These are phyloP conservation scores for Parauchenoglanis ngamensis DNA, from an alignment of 2,797 vertebrate species.

Conservation along the genomic window DNA sequence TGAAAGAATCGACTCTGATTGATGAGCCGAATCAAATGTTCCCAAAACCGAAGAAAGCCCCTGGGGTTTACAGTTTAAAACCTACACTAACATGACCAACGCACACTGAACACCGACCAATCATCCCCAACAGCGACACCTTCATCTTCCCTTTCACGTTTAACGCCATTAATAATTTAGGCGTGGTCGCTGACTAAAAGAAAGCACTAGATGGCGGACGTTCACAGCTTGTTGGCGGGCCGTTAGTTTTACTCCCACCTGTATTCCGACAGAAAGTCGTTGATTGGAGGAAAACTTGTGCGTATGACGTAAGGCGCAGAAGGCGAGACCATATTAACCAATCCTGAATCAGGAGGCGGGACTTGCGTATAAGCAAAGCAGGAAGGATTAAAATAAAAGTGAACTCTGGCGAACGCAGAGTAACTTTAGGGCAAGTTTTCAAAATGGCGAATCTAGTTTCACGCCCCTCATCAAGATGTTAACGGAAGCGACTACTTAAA, in stretches of 20 bases:
- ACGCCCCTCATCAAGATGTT: no score
- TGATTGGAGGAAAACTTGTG: neutral
- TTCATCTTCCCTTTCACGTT: neutral
- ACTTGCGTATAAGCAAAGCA: neutral
- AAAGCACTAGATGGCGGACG: conserved; percentile 4
- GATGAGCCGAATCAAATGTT: neutral
- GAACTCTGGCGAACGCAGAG: no score
- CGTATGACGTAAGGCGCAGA: neutral
- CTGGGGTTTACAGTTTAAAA: neutral
- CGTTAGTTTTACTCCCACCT: neutral
- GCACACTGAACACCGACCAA: neutral
- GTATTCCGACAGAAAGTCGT: neutral
- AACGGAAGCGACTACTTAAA: neutral
- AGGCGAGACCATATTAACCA: neutral
- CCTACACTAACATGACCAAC: neutral
- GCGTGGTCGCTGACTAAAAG: neutral
- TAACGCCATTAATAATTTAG: neutral
- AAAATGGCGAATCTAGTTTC: conserved; percentile 10
- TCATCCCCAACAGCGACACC: no score
- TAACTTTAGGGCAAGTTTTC: neutral
- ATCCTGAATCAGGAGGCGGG: neutral
- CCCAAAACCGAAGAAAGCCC: neutral
- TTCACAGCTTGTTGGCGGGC: neutral
- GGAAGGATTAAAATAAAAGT: neutral
- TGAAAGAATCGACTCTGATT: neutral